A percentile compares a stretch with the other conserved stretches of the same genome.
Evolutionary conservation across 2,113 vertebrate genomes (phyloP).

Genomic region (Leucoraja erinaceus): DNA sequence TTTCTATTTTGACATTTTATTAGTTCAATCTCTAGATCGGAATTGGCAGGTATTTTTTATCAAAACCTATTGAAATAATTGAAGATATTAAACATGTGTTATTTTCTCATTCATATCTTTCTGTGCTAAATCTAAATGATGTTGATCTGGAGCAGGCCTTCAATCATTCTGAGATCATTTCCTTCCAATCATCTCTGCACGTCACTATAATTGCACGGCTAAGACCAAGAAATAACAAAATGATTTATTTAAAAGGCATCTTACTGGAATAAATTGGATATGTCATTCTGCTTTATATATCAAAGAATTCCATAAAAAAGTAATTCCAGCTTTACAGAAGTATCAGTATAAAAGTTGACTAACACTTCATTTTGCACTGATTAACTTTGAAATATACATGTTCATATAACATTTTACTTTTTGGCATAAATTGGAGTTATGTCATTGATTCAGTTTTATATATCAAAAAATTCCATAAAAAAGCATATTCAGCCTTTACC

Average conservation of each 20-base stretch:
- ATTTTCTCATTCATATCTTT: neutral
- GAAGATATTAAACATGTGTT: slow-evolving; percentile 46
- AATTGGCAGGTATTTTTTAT: slow-evolving; percentile 16
- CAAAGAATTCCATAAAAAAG: neutral
- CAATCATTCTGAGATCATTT: neutral
- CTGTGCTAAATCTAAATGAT: neutral
- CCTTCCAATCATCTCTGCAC: neutral
- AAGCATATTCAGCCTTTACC: no score
- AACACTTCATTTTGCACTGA: neutral
- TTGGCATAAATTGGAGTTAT: neutral
- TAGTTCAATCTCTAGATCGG: neutral
- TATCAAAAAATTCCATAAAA: no score
- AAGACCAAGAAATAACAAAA: neutral
- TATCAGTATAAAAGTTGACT: neutral
- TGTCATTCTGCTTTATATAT: neutral
- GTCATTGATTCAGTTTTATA: no score
- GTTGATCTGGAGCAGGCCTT: neutral
- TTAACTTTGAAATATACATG: neutral
- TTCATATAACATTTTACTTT: neutral
- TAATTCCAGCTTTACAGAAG: neutral
- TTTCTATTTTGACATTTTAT: neutral
- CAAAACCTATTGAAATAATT: slow-evolving; percentile 46
- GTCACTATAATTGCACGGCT: neutral
- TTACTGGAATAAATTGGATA: neutral
- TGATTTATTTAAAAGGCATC: neutral